phyloP scores from a whole-genome alignment of 2,113 vertebrate genomes.

The Pogonocichla stellata region DNA sequence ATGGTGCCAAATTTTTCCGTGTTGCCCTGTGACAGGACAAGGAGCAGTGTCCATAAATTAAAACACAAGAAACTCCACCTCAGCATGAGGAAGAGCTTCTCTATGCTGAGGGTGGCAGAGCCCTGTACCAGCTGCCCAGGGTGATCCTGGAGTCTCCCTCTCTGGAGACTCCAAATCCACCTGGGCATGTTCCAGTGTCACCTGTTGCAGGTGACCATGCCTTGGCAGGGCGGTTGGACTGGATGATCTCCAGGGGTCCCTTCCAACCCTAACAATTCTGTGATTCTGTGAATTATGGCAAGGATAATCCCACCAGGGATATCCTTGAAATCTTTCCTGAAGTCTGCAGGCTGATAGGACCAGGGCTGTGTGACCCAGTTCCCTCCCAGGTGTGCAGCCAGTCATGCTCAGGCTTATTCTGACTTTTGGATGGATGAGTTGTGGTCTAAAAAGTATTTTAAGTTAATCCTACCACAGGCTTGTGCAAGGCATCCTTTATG shows the following conservation, averaged over 20 bases:
- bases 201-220: neutral
- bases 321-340: neutral
- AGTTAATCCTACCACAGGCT: neutral
- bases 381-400: neutral
- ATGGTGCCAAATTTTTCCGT: neutral
- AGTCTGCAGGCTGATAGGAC: neutral
- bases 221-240: neutral
- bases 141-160: neutral
- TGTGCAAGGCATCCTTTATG: neutral
- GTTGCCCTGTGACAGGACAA: neutral
- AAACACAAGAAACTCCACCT: neutral
- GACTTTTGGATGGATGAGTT: neutral
- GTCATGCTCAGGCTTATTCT: neutral
- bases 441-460: neutral
- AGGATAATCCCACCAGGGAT: neutral
- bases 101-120: neutral
- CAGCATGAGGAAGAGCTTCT: neutral
- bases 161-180: neutral
- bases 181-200: neutral
- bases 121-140: neutral
- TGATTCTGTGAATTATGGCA: neutral
- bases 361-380: neutral
- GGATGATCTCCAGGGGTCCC: rapidly evolving
- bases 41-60: neutral
- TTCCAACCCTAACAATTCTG: rapidly evolving